Percentiles rank a stretch among this genome's conserved stretches.
phyloP scores from a whole-genome alignment of 1,140 invertebrate genomes.

The Adelges cooleyi region DNA sequence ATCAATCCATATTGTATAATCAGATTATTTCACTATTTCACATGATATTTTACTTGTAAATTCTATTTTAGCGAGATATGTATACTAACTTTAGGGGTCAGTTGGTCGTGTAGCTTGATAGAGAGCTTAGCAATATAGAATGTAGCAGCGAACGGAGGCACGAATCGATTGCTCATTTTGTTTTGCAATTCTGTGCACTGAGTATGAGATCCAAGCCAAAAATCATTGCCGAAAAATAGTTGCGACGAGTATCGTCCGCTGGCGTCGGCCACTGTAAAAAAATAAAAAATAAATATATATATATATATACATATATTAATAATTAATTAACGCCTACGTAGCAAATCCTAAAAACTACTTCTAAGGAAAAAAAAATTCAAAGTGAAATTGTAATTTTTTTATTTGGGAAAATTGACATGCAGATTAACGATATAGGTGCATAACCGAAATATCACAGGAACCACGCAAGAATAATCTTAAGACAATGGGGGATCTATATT shows the following conservation, averaged over 20 bases:
- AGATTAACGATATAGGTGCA: too few relatives aligned
- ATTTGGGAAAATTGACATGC: too few relatives aligned
- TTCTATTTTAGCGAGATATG: too few relatives aligned
- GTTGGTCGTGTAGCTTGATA: slow-evolving; percentile 46
- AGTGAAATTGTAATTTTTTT: neutral
- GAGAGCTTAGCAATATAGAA: slow-evolving; percentile 56
- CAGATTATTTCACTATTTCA: too few relatives aligned
- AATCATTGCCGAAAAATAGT: slow-evolving; percentile 68
- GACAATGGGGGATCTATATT: too few relatives aligned
- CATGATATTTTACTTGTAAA: too few relatives aligned
- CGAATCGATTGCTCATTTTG: slow-evolving; percentile 40
- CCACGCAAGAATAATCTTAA: too few relatives aligned
- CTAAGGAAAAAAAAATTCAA: neutral
- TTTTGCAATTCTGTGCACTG: slow-evolving; percentile 42
- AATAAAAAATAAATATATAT: too few relatives aligned
- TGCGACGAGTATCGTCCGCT: slow-evolving; percentile 69
- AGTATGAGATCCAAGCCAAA: slow-evolving; percentile 62
- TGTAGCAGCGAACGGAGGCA: slow-evolving; percentile 47
- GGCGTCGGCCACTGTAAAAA: slow-evolving; percentile 59
- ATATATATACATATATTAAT: too few relatives aligned
- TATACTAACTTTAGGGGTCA: slow-evolving; percentile 50
- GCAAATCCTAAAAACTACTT: too few relatives aligned
- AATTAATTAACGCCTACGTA: neutral
- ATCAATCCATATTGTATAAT: too few relatives aligned
- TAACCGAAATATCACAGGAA: too few relatives aligned